Percentiles rank a stretch among this genome's conserved stretches.
phyloP scores from a whole-genome alignment of 1,140 invertebrate species.

The Drosophila subobscura region DNA sequence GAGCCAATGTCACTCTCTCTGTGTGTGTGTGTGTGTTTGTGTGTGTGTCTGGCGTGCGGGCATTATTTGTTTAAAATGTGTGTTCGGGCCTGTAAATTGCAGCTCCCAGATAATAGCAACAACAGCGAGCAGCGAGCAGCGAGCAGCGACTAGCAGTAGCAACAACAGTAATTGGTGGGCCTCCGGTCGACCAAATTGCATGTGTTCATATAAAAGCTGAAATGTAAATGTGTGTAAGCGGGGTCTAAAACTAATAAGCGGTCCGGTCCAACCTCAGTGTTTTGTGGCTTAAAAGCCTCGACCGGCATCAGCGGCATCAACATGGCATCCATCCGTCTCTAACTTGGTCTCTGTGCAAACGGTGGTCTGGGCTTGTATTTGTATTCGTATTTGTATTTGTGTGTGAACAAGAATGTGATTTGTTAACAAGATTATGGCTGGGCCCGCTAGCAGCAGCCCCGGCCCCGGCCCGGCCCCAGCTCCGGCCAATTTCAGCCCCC shows the following conservation, averaged over 20 bases:
- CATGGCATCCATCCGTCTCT: background rate
- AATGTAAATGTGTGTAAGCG: conserved; percentile 44
- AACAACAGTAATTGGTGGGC: conserved; percentile 61
- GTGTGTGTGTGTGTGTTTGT: no score
- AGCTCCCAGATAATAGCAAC: conserved; percentile 64
- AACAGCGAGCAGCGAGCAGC: conserved; percentile 3
- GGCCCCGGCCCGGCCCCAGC: background rate
- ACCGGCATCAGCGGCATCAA: background rate
- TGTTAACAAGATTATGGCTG: conserved; percentile 82
- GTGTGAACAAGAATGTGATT: conserved; percentile 83
- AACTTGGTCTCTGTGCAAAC: background rate
- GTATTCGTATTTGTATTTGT: conserved; percentile 65
- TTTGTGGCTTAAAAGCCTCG: background rate
- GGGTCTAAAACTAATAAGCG: conserved; percentile 53
- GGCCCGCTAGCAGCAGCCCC: conserved; percentile 25
- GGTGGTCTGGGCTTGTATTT: conserved; percentile 14
- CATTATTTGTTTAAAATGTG: conserved; percentile 78
- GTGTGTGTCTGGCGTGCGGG: conserved; percentile 49
- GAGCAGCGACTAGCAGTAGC: conserved; percentile 2
- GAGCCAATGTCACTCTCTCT: conserved; percentile 53
- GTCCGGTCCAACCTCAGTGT: conserved; percentile 9
- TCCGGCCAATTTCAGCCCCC: conserved; percentile 9
- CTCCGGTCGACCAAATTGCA: conserved; percentile 62
- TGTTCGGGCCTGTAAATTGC: conserved; percentile 69
- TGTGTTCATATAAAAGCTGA: conserved; percentile 52